A percentile compares a stretch with the other conserved stretches of the same genome.
Conservation (phyloP, 2,113 vertebrate genomes). For the Ranitomeya variabilis region DNA sequence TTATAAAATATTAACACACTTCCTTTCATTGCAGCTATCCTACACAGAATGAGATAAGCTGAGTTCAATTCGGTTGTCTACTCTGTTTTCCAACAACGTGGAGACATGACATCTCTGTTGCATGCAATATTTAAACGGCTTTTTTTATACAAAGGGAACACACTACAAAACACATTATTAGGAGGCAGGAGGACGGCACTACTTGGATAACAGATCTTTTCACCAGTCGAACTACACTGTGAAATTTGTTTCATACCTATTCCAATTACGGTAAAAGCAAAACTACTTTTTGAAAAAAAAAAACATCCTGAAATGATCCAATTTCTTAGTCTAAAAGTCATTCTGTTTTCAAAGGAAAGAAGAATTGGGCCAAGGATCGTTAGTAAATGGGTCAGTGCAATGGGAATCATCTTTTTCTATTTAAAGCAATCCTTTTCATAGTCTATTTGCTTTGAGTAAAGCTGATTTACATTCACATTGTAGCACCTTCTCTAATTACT, state of each 20-base stretch:
- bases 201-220: background rate
- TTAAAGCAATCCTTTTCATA: background rate
- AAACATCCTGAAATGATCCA: background rate
- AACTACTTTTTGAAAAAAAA: background rate
- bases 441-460: background rate
- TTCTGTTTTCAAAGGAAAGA: background rate
- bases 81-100: conserved; percentile 35
- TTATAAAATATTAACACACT: conserved; percentile 54
- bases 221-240: background rate
- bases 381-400: background rate
- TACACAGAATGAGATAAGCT: conserved; percentile 50
- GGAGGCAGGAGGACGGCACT: background rate
- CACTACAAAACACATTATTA: conserved; percentile 26
- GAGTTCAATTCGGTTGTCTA: conserved; percentile 47
- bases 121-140: conserved; percentile 54
- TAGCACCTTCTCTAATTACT: background rate
- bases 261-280: background rate
- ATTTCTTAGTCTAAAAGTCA: background rate
- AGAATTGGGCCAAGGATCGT: too few relatives aligned
- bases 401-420: background rate
- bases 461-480: background rate
- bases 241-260: conserved; percentile 3
- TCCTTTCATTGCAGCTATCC: conserved; percentile 46
- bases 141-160: conserved; percentile 22
- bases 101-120: conserved; percentile 44